Percentiles rank a stretch among this genome's conserved stretches.
Conservation (phyloP, 2,113 vertebrate species). For the Arizona elegans region DNA sequence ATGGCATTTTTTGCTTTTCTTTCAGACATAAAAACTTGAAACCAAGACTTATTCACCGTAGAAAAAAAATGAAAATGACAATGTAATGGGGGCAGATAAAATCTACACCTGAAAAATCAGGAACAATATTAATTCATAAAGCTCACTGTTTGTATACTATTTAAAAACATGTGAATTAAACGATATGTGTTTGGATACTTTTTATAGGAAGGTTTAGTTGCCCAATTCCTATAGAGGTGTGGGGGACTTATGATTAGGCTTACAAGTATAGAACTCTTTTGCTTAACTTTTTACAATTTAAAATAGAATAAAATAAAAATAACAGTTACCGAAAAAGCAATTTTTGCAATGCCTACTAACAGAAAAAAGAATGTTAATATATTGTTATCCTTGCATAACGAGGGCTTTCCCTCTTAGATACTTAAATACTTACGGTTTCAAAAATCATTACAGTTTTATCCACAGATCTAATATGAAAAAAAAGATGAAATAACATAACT, state of each 20-base stretch:
- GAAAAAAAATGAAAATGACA: background rate
- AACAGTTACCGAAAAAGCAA: background rate
- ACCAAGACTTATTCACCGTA: background rate
- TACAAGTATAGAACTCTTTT: background rate
- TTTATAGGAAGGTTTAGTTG: background rate
- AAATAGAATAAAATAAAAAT: background rate
- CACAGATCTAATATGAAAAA: conserved; percentile 72
- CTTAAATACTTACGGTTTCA: conserved; percentile 76
- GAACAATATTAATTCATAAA: background rate
- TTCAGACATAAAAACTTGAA: background rate
- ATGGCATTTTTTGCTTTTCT: background rate
- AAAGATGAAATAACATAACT: background rate
- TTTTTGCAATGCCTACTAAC: background rate
- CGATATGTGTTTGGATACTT: background rate
- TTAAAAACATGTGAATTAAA: background rate
- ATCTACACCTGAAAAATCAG: background rate
- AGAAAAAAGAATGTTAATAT: background rate
- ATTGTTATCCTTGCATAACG: background rate
- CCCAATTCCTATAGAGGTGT: background rate
- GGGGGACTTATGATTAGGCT: background rate
- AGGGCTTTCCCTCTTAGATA: background rate
- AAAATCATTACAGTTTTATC: conserved; percentile 82
- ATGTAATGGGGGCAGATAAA: background rate
- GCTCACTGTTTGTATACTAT: background rate
- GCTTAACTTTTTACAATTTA: background rate